Conservation (phyloP, 2,113 vertebrate genomes). For the Desmodus rotundus region DNA sequence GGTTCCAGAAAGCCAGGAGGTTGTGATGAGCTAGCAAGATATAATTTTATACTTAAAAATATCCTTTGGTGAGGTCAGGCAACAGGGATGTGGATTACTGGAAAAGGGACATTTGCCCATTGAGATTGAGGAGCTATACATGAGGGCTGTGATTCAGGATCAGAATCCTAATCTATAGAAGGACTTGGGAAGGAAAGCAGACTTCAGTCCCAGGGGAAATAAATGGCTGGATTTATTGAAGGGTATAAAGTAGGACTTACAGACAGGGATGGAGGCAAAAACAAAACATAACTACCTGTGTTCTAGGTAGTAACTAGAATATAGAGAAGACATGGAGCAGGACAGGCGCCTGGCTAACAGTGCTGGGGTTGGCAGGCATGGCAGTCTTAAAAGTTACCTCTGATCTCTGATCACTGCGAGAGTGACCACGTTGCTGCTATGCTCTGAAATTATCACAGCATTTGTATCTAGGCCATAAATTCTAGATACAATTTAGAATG, state of each 20-base stretch:
- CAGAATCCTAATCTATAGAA: background rate
- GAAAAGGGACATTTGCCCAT: background rate
- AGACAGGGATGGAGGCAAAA: background rate
- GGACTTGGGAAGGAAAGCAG: background rate
- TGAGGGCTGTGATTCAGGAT: background rate
- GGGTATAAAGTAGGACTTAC: background rate
- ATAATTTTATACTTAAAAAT: constrained; percentile 13
- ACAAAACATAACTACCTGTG: background rate
- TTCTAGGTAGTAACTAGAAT: background rate
- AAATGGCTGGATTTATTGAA: background rate
- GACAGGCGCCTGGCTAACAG: background rate
- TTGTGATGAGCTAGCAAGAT: background rate
- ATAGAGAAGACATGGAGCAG: background rate
- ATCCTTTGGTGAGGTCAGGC: background rate
- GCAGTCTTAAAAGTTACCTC: background rate
- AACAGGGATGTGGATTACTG: background rate
- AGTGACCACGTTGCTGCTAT: background rate
- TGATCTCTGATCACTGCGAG: background rate
- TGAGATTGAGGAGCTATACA: background rate
- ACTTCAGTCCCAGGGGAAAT: background rate
- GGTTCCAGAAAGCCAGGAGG: background rate
- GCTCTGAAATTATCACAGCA: background rate
- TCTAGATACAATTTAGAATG: too few relatives aligned
- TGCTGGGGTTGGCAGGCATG: too few relatives aligned
- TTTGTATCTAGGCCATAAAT: background rate